Conservation (phyloP, 2,797 vertebrate genomes). For the Lepilemur septentrionalis region DNA sequence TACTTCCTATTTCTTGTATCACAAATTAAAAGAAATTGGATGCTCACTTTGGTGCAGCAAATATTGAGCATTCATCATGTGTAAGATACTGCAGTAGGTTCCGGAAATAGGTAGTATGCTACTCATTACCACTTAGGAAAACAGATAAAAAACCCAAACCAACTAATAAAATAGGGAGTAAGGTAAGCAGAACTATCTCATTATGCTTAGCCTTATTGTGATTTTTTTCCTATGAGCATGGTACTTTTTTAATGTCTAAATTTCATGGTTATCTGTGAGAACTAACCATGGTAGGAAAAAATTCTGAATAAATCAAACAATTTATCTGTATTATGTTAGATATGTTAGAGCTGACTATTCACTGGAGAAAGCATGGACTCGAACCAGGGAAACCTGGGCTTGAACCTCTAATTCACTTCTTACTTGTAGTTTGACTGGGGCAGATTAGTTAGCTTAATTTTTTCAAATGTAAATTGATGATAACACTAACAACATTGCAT, state of each 20-base stretch:
- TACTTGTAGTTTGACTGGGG: neutral
- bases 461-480: neutral
- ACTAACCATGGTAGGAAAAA: neutral
- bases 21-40: constrained; percentile 28
- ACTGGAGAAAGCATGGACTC: neutral
- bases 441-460: neutral
- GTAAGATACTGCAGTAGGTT: neutral
- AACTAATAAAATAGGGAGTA: neutral
- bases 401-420: neutral
- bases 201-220: neutral
- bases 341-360: neutral
- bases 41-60: neutral
- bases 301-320: neutral
- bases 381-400: neutral
- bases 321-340: neutral
- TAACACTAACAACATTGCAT: neutral
- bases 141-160: neutral
- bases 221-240: neutral
- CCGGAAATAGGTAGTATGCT: neutral
- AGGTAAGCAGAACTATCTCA: neutral
- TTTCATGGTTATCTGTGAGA: neutral
- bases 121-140: neutral
- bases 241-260: neutral
- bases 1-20: neutral
- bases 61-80: neutral